Base-by-base conservation (phyloP, 2,888 invertebrate species). In the Cremastinae sp. region DNA sequence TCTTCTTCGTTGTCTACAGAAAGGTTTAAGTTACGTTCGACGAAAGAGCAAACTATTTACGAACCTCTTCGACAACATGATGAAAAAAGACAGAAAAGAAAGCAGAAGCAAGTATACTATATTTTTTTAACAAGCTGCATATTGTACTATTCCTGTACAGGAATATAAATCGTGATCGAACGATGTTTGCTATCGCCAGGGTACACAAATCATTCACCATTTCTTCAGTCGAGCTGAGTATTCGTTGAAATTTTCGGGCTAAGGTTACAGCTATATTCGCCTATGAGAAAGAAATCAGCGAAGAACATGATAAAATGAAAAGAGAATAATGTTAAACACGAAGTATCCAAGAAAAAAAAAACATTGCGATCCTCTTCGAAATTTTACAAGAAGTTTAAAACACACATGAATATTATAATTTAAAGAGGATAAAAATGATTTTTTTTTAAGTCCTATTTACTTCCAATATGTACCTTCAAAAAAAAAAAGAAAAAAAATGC, bases 51-150 rank as follows among this genome's bases (percentile, higher is more conserved):
- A 9, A 58, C 12, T 56, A 62, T 68, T 75, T 58, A 51, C 49
- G 41, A 62, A 73, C 20, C 53, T 72, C 47, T 43, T 2, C 47
- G 14, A 71, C 56, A 22, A 43, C 7, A 51, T 38, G 28, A 41
- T 53, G 53, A 61, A 51, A 66, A 61, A 36, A 9, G 43, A 59
- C 10, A 16, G 16, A 64, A 56, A n/a, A 36, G 12, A 20, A 12
- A 56, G 47, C 14, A 18, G 10, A 49, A 10, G 20, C 64, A 14
- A 66, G 66, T 62, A 71, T 51, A 65, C 70, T 75, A 71, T 75
- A 75, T 75, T 75, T 75, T 75, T 71, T 58, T 75, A 75, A 71
- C 43, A 61, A 62, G 56, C 66, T 51, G 54, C 64, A 16, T 51
- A 54, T 54, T 59, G 22, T 61, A 51, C 45, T 54, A 41, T 16